These are phyloP conservation scores for Nerophis ophidion DNA, from an alignment of 2,113 vertebrate species.

Conservation along the genomic window DNA sequence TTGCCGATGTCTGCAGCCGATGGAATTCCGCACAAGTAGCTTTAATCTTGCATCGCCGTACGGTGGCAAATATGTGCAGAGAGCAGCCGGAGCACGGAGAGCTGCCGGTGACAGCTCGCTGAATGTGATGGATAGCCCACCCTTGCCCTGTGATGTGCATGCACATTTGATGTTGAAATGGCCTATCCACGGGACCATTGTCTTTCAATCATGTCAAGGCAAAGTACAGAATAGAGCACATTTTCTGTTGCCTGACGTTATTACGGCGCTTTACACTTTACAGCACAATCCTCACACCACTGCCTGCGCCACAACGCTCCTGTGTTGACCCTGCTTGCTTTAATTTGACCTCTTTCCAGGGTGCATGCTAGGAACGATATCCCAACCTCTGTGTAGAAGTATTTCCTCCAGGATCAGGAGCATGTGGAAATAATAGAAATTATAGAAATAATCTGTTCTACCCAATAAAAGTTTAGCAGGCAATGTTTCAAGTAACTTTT, in stretches of 20 bases:
- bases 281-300: conserved; percentile 36
- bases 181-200: conserved; percentile 69
- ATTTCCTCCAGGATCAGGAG: no score
- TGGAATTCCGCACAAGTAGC: conserved; percentile 37
- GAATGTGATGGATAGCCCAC: conserved; percentile 70
- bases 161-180: conserved; percentile 73
- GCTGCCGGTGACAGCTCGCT: conserved; percentile 64
- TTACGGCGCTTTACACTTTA: conserved; percentile 58
- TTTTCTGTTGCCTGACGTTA: conserved; percentile 62
- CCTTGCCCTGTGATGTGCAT: conserved; percentile 70
- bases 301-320: conserved; percentile 32
- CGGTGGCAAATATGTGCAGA: conserved; percentile 50
- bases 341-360: conserved; percentile 32
- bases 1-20: neutral
- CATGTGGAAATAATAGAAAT: no score
- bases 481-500: neutral
- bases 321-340: conserved; percentile 16
- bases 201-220: conserved; percentile 73
- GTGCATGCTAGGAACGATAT: neutral
- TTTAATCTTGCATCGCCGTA: conserved; percentile 51
- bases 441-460: no score
- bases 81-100: conserved; percentile 37
- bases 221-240: conserved; percentile 66
- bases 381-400: neutral
- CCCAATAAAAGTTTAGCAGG: no score